Evolutionary conservation across 92 coral and sea anemone genomes (phyloP).

Genomic region (Porites evermanni): DNA sequence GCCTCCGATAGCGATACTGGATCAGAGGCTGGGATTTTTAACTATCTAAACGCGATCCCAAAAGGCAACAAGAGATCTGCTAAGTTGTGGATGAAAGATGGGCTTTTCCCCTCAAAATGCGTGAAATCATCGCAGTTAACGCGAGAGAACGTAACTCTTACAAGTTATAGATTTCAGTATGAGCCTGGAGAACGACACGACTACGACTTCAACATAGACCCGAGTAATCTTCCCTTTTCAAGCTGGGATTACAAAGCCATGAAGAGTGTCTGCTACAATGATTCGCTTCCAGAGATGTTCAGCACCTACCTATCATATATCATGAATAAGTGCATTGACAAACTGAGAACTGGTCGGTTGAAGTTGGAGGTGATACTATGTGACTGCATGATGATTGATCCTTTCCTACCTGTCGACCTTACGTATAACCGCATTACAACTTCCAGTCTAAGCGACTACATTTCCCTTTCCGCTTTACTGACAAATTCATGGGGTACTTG

Average conservation of each 20-base stretch:
- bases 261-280: not conserved
- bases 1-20: not conserved
- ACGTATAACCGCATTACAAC: conserved; percentile 49
- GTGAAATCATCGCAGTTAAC: not conserved
- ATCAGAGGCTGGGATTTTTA: not conserved
- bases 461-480: conserved; percentile 14
- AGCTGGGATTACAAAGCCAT: conserved; percentile 10
- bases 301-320: not conserved
- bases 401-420: conserved; percentile 9
- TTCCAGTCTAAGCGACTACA: conserved; percentile 45
- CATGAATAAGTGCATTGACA: not conserved
- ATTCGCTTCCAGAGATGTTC: conserved; percentile 12
- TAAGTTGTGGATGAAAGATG: not conserved
- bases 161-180: not conserved
- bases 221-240: not conserved
- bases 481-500: conserved; percentile 1
- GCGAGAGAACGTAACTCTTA: not conserved
- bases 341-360: not conserved
- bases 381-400: conserved; percentile 40
- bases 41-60: not conserved
- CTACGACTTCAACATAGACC: not conserved
- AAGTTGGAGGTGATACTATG: conserved; percentile 1
- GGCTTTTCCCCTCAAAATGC: not conserved
- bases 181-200: not conserved
- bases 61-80: not conserved